Conservation (phyloP, 2,113 vertebrate species). For the Psittacula cyanocephala region DNA sequence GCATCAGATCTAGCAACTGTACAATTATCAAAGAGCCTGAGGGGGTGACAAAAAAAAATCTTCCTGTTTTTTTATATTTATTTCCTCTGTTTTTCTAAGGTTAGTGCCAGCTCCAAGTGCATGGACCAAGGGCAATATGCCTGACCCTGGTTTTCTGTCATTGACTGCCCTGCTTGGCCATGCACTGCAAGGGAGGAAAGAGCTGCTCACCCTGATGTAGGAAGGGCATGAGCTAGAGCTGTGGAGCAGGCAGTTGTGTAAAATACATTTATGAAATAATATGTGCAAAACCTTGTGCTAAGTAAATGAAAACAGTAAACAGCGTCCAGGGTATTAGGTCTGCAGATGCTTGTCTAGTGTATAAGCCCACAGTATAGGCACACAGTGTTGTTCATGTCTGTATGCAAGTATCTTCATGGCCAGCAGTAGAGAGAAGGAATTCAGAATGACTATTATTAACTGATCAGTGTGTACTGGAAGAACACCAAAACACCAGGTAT, state of each 20-base stretch:
- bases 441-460: background rate
- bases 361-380: background rate
- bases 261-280: background rate
- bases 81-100: background rate
- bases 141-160: background rate
- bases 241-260: background rate
- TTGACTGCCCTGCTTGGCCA: background rate
- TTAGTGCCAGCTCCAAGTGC: background rate
- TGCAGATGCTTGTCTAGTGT: background rate
- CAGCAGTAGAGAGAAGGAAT: background rate
- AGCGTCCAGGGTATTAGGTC: background rate
- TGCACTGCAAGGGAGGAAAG: background rate
- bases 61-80: background rate
- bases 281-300: background rate
- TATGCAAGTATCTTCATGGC: background rate
- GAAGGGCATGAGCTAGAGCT: background rate
- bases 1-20: background rate
- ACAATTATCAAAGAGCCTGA: background rate
- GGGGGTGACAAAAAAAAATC: background rate
- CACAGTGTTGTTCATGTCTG: background rate
- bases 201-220: background rate
- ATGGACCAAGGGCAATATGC: background rate
- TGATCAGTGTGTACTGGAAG: background rate
- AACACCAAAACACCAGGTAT: background rate
- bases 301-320: background rate